Evolutionary conservation across 2,113 vertebrate species (phyloP).

Genomic region (Ophiodon elongatus): DNA sequence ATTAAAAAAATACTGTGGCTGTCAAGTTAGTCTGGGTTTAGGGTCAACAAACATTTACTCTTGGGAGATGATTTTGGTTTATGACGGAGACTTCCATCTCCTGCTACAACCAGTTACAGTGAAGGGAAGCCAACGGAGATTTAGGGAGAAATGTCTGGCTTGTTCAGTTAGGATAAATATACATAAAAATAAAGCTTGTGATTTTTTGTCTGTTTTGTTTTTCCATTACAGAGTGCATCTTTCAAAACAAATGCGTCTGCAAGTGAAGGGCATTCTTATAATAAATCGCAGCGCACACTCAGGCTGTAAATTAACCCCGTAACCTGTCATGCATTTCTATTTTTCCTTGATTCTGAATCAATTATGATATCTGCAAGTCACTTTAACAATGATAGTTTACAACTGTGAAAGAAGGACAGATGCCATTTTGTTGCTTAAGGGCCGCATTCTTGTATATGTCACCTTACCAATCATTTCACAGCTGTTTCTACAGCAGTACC

Average conservation of each 20-base stretch:
- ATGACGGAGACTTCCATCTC: slow-evolving; percentile 7
- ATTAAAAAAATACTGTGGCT: not conserved
- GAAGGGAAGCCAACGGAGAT: not conserved
- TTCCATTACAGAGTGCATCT: not conserved
- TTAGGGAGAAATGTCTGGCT: not conserved
- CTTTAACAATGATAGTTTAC: slow-evolving; percentile 27
- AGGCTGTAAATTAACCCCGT: not conserved
- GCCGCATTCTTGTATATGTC: slow-evolving; percentile 37
- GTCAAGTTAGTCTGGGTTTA: not conserved
- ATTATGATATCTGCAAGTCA: slow-evolving; percentile 5
- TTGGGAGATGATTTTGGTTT: slow-evolving; percentile 1
- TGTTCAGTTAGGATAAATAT: not conserved
- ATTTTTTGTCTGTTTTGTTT: too few species aligned
- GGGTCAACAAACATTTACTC: not conserved
- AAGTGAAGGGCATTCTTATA: slow-evolving; percentile 1
- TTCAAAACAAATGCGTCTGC: not conserved
- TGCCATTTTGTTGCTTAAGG: slow-evolving; percentile 49
- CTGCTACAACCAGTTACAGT: not conserved
- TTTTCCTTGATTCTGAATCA: slow-evolving; percentile 9
- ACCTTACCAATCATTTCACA: slow-evolving; percentile 53
- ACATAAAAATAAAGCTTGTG: not conserved
- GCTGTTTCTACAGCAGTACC: slow-evolving; percentile 51
- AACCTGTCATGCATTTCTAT: not conserved
- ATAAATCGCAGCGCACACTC: not conserved
- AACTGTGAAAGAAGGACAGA: slow-evolving; percentile 31